Base-by-base conservation (phyloP, 2,888 invertebrate species). In the Chirona hameri region DNA sequence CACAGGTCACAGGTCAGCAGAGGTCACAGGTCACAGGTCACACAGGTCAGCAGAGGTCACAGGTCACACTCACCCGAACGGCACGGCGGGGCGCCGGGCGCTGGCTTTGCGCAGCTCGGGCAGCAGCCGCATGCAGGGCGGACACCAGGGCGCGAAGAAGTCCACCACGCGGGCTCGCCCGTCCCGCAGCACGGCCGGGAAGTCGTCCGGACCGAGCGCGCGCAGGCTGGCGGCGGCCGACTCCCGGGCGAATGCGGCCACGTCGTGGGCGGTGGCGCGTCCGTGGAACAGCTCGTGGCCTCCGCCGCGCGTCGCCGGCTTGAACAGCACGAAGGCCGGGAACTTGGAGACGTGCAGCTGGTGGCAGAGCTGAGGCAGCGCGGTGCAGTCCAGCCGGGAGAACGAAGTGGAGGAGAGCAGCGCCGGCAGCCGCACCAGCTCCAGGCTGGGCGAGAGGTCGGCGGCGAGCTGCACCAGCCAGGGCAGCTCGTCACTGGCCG, bases 91-190 rank as follows among this genome's bases (percentile, higher is more conserved):
- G 0, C n/a, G 76, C 21, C 24, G 82, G 79, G 89, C 87, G 82
- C 93, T 92, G 27, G 92, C 91, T 87, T 91, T 91, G 18, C 93
- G 89, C 84, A 93, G 89, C 88, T 93, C 92, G 24, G 93, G 92
- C 83, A 93, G 88, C 84, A 93, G 88, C 83, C 90, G 89, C 88
- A 92, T 90, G 86, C 94, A 94, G 0, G 93, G 93, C 10, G 93
- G 93, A 87, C 94, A 94, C 93, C 93, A 93, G 86, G 93, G 93
- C 0, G 93, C 92, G 87, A 92, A 93, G 90, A 93, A 94, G 87
- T 94, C 93, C 48, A 94, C 89, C 85, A 93, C 91, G 92, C 93
- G 93, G 15, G 84, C 83, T 1, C 81, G 81, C 2, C 84, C 85
- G 79, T 84, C 84, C 10, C 81, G 81, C 15, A 85, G 82, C 21